Conservation (phyloP, 2,113 vertebrate species). For the Progne subis region DNA sequence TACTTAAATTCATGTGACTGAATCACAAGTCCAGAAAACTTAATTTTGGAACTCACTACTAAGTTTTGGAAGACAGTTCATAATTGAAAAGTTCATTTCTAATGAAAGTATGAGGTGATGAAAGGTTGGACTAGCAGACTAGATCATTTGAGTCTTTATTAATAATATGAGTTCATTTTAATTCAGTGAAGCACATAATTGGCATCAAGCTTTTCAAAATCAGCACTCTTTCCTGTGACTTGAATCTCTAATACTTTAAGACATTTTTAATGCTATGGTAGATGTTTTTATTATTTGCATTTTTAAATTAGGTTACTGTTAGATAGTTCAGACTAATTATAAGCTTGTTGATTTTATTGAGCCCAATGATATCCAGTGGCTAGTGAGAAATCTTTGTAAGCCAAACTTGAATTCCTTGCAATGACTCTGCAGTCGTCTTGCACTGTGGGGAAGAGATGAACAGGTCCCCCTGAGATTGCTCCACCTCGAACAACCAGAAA, state of each 20-base stretch:
- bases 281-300: slow-evolving; percentile 75
- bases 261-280: slow-evolving; percentile 51
- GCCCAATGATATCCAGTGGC: slow-evolving; percentile 45
- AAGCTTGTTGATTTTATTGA: slow-evolving; percentile 72
- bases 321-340: slow-evolving; percentile 75
- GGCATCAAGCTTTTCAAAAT: slow-evolving; percentile 74
- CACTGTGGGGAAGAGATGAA: slow-evolving; percentile 56
- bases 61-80: slow-evolving; percentile 61
- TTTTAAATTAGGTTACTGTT: slow-evolving; percentile 72
- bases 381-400: slow-evolving; percentile 70
- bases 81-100: slow-evolving; percentile 76
- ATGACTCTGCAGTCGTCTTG: slow-evolving; percentile 69
- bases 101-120: slow-evolving; percentile 69
- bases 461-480: slow-evolving; percentile 59
- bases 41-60: slow-evolving; percentile 47
- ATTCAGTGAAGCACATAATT: slow-evolving; percentile 82
- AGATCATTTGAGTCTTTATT: slow-evolving; percentile 76
- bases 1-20: slow-evolving; percentile 31
- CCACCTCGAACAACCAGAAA: slow-evolving; percentile 71
- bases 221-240: slow-evolving; percentile 62
- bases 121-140: slow-evolving; percentile 71
- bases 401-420: slow-evolving; percentile 64
- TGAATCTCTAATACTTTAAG: slow-evolving; percentile 67
- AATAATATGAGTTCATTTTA: slow-evolving; percentile 79
- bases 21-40: slow-evolving; percentile 62